phyloP scores from a whole-genome alignment of 2,888 invertebrate genomes.

The Selenia dentaria region DNA sequence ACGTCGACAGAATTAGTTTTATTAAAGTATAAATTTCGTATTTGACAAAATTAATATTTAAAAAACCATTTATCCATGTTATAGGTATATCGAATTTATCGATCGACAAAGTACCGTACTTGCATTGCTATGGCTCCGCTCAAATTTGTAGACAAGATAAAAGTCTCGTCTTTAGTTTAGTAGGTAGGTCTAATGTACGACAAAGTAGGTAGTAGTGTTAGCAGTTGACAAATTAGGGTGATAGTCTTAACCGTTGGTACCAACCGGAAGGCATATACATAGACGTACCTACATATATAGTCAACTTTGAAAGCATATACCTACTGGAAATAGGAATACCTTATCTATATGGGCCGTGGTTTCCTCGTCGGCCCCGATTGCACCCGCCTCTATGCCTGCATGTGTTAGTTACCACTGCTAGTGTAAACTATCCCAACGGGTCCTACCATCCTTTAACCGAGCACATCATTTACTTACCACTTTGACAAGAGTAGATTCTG shows the following conservation, averaged over 20 bases:
- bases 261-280: background rate
- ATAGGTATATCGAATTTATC: no score
- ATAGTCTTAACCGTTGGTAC: slow-evolving; percentile 8
- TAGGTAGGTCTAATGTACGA: no score
- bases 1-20: no score
- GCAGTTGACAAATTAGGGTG: slow-evolving; percentile 1
- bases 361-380: slow-evolving; percentile 66
- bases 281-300: slow-evolving; percentile 51
- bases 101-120: no score
- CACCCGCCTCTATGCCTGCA: slow-evolving; percentile 50
- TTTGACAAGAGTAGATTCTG: slow-evolving; percentile 12
- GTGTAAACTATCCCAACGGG: slow-evolving; percentile 23
- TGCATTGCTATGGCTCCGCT: background rate
- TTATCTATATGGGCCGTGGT: slow-evolving; percentile 79
- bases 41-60: no score
- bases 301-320: slow-evolving; percentile 58
- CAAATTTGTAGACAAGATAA: background rate
- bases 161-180: background rate
- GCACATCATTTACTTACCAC: slow-evolving; percentile 10
- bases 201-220: no score
- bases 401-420: slow-evolving; percentile 23
- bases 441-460: slow-evolving; percentile 24
- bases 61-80: no score
- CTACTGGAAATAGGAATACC: no score
- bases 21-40: no score